phyloP scores from a whole-genome alignment of 2,888 invertebrate species.

The Hirtodrosophila duncani region DNA sequence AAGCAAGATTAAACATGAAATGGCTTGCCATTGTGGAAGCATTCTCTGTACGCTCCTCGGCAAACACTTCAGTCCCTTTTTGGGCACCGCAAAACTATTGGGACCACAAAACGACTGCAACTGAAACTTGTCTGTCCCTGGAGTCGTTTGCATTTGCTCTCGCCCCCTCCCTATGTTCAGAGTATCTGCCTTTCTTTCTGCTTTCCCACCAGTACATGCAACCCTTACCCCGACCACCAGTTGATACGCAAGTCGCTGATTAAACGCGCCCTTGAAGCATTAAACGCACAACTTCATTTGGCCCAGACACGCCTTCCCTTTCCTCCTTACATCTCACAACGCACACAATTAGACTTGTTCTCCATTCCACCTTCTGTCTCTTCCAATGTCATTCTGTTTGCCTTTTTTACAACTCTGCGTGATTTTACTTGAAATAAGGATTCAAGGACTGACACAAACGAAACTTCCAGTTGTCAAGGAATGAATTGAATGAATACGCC shows the following conservation, averaged over 20 bases:
- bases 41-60: not conserved
- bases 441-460: not conserved
- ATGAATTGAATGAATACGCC: no score
- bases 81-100: no score
- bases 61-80: not conserved
- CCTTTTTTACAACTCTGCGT: slow-evolving; percentile 5
- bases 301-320: no score
- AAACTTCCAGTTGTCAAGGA: not conserved
- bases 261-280: slow-evolving; percentile 11
- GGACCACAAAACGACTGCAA: slow-evolving; percentile 1
- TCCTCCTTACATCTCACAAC: not conserved
- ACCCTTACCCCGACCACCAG: no score
- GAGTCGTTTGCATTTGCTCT: not conserved
- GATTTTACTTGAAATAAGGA: slow-evolving; percentile 27
- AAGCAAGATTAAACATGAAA: slow-evolving; percentile 22
- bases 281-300: not conserved
- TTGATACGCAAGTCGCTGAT: slow-evolving; percentile 5
- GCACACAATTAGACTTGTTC: not conserved
- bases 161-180: no score
- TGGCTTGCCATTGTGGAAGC: slow-evolving; percentile 7
- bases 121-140: not conserved
- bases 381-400: no score
- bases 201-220: not conserved
- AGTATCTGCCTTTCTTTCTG: not conserved
- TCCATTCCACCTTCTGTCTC: not conserved